Conservation (phyloP, 1,140 invertebrate genomes). For the Rhagoletis pomonella region DNA sequence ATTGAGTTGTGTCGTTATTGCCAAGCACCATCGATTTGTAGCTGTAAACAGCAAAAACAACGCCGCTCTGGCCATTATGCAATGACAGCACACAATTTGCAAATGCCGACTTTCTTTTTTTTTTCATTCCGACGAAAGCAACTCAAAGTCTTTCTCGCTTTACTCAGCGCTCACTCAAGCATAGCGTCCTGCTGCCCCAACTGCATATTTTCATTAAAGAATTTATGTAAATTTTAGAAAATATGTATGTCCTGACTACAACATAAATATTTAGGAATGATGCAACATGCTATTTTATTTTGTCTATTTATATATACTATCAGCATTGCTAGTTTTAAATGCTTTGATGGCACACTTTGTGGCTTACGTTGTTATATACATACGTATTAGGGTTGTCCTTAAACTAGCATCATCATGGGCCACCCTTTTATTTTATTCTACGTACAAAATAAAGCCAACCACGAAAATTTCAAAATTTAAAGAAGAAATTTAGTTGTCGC, state of each 20-base stretch:
- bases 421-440: no score
- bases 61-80: neutral
- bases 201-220: neutral
- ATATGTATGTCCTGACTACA: neutral
- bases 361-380: neutral
- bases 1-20: no score
- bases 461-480: no score
- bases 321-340: neutral
- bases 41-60: neutral
- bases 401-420: no score
- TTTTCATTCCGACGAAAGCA: neutral
- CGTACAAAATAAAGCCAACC: no score
- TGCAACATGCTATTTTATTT: neutral
- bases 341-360: neutral
- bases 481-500: no score
- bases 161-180: neutral
- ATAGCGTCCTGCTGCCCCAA: neutral
- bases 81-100: constrained; percentile 1
- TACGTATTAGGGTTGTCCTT: no score
- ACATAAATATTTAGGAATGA: neutral
- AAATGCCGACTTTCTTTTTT: neutral
- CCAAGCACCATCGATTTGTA: no score
- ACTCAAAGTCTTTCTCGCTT: neutral
- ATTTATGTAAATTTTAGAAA: neutral
- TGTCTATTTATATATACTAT: neutral